Evolutionary conservation across 2,113 vertebrate genomes (phyloP), one percentile per base, ranked within the genome.

Genomic region (Dromaius novaehollandiae): DNA sequence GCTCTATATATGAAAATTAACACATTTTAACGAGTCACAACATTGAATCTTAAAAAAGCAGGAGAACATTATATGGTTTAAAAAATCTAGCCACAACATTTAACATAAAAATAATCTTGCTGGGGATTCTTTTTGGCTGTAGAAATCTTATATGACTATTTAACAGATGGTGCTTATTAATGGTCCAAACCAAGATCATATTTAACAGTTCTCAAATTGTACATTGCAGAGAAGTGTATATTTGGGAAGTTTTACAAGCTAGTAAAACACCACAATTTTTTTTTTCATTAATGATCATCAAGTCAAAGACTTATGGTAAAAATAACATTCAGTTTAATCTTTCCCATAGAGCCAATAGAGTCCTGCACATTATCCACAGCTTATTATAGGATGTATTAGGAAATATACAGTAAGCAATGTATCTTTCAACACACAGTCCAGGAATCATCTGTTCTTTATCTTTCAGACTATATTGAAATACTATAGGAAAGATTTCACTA

Each of bases 1-100:
- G 5, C 30, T 97, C 25, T 86, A 36, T 93, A 10, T 89, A 90
- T 92, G 50, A 82, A 97, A 90, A 76, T 44, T 30, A 36, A 71
- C 26, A 66, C 20, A 30, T 80, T 95, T 88, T 68, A 40, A 93
- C 86, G 76, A 76, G 19, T 44, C 69, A 58, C 36, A 85, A 46
- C 65, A 93, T 80, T 44, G 83, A n/a, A 58, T 75, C 13, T 46
- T 86, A 58, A 13, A 75, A 64, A 94, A 87, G 18, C 55, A 14
- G 30, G 60, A 48, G 70, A 75, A 56, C 1, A 36, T 70, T 46
- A n/a, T 21, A 83, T 90, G 42, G 14, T 73, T 76, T 56, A 7
- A 58, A 22, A 64, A 64, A 19, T 75, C 77, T 82, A 58, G 34
- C 34, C 34, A 25, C 44, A n/a, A 70, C 70, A 80, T 87, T 91